Conservation (phyloP, 1,140 invertebrate species). For the Tribolium madens region DNA sequence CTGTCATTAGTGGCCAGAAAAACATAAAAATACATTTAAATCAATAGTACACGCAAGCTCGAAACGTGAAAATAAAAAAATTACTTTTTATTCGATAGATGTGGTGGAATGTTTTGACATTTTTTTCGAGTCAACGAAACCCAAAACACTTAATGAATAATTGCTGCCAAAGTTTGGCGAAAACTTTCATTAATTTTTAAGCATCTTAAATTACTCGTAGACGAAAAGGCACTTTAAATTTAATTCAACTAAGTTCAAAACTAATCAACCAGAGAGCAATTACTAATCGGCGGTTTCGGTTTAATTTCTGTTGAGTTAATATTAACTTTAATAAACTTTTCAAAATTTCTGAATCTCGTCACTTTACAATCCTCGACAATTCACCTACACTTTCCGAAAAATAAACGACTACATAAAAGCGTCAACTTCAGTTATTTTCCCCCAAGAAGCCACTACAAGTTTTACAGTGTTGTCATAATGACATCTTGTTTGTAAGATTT, state of each 20-base stretch:
- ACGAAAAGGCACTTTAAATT: neutral
- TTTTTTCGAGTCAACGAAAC: neutral
- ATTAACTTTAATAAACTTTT: neutral
- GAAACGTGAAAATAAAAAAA: conserved; percentile 5
- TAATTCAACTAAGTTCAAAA: neutral
- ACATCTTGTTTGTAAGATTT: conserved; percentile 1
- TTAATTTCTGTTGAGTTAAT: too few relatives aligned
- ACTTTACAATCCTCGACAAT: neutral
- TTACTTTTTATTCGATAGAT: neutral
- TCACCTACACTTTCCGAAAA: neutral
- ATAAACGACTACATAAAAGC: neutral
- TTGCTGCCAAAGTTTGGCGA: neutral
- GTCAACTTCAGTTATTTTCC: neutral
- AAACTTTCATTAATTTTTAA: neutral
- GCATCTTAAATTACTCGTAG: too few relatives aligned
- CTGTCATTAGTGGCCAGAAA: neutral
- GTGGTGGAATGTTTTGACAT: neutral
- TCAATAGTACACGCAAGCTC: neutral
- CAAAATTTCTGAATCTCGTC: neutral
- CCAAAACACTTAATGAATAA: neutral
- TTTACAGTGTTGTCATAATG: conserved; percentile 10
- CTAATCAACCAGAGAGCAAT: neutral
- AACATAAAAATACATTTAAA: neutral
- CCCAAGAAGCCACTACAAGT: neutral
- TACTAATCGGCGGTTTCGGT: neutral